Evolutionary conservation across 1,140 invertebrate genomes (phyloP).

Genomic region (Microplitis demolitor): DNA sequence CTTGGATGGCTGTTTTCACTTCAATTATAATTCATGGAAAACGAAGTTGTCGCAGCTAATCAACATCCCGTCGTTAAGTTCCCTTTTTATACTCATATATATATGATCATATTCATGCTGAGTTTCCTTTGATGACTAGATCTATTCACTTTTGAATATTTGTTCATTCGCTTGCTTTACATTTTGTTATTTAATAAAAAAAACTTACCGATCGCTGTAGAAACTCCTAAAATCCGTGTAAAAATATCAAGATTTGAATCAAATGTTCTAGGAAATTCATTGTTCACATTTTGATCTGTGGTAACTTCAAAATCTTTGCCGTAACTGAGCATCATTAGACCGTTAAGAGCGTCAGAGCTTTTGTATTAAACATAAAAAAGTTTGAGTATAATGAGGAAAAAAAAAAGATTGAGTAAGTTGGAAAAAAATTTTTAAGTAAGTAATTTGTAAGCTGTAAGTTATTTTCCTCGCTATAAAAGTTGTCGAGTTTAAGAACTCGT

Average conservation of each 20-base stretch:
- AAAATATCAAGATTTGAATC: constrained; percentile 24
- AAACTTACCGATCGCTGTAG: constrained; percentile 29
- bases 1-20: background rate
- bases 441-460: background rate
- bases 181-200: no score
- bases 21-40: constrained; percentile 6
- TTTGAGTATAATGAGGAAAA: background rate
- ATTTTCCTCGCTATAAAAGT: background rate
- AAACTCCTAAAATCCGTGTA: constrained; percentile 29
- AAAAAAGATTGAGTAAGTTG: background rate
- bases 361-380: background rate
- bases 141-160: no score
- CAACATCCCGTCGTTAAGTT: background rate
- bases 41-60: constrained; percentile 1
- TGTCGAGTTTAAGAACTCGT: background rate
- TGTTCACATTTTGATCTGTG: constrained; percentile 15
- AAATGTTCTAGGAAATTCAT: constrained; percentile 15
- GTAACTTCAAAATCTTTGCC: constrained; percentile 28
- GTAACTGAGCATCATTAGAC: constrained; percentile 23
- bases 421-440: background rate
- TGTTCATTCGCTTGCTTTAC: no score
- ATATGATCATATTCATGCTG: background rate
- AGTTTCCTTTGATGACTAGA: background rate
- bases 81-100: background rate
- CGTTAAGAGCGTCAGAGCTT: background rate